phyloP scores from a whole-genome alignment of 2,888 invertebrate genomes.

The Drosophila tanythrix region DNA sequence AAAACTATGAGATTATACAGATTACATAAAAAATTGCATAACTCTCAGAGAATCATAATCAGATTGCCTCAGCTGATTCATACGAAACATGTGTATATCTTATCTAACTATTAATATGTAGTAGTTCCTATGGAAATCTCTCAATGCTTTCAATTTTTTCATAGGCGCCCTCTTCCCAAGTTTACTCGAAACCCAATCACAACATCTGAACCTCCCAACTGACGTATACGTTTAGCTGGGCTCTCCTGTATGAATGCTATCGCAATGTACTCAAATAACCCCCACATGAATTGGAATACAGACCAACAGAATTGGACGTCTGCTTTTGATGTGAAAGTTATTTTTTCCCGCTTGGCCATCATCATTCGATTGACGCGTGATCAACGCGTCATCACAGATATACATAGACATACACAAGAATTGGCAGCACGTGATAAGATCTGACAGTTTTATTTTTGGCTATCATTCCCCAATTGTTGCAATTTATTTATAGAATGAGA shows the following conservation, averaged over 20 bases:
- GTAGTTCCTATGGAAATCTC: neutral
- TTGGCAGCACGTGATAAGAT: constrained; percentile 69
- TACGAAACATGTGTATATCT: neutral
- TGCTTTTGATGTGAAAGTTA: neutral
- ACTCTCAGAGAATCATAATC: neutral
- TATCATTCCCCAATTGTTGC: constrained; percentile 46
- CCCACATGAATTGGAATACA: constrained; percentile 21
- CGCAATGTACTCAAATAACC: constrained; percentile 29
- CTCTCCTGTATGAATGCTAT: constrained; percentile 22
- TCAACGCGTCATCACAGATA: constrained; percentile 49
- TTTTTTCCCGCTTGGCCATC: constrained; percentile 1
- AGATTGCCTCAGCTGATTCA: neutral
- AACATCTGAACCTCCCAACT: constrained; percentile 5
- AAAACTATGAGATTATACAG: neutral
- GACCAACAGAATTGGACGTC: constrained; percentile 7
- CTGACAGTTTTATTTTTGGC: constrained; percentile 58
- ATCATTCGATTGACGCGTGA: constrained; percentile 49
- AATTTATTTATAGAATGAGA: constrained; percentile 65
- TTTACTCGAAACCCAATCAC: neutral
- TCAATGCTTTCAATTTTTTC: neutral
- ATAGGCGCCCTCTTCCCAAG: neutral
- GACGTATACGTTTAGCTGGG: constrained; percentile 4
- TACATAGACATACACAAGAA: constrained; percentile 7
- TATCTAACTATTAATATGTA: neutral
- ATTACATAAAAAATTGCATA: neutral